Conservation (phyloP, 2,113 vertebrate species). For the Grantiella picta region DNA sequence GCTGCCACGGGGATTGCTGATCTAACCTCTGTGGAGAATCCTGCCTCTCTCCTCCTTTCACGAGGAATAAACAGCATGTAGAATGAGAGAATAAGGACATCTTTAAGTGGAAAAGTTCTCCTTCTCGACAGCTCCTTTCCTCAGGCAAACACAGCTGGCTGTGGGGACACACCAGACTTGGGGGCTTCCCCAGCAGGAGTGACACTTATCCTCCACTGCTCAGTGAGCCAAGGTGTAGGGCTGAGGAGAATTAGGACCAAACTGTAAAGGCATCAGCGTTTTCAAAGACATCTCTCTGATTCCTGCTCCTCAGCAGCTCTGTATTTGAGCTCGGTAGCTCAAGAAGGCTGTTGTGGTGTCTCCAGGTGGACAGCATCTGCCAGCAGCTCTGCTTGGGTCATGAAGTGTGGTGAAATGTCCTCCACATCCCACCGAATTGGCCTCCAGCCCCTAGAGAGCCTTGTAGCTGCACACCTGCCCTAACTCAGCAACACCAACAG, state of each 20-base stretch:
- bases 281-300: background rate
- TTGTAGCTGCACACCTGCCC: background rate
- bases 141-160: background rate
- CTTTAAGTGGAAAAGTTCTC: background rate
- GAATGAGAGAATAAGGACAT: background rate
- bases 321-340: background rate
- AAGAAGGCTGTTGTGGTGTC: background rate
- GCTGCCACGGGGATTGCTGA: rapidly evolving
- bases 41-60: background rate
- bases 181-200: background rate
- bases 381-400: background rate
- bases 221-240: background rate
- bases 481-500: background rate
- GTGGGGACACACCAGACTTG: background rate
- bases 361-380: background rate
- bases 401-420: background rate
- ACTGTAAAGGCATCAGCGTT: background rate
- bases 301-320: background rate
- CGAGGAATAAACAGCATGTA: background rate
- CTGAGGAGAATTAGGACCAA: background rate
- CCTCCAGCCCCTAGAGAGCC: background rate
- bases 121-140: background rate
- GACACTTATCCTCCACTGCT: background rate
- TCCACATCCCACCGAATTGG: background rate
- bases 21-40: background rate